phyloP scores from a whole-genome alignment of 2,113 vertebrate species.

The Phaetusa simplex region DNA sequence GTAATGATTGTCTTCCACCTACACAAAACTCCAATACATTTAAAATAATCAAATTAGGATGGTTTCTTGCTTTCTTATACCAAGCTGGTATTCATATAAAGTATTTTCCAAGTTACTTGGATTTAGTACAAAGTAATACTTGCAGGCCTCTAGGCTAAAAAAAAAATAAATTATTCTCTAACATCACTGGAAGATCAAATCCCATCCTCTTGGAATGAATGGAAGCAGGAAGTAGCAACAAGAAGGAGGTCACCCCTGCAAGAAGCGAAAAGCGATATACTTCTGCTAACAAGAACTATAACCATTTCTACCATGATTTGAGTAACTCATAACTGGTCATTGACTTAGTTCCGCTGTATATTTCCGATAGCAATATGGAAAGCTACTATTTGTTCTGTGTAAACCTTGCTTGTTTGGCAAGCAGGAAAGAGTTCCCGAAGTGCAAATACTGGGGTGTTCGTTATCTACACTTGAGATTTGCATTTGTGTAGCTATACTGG shows the following conservation, averaged over 20 bases:
- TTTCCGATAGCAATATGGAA: neutral
- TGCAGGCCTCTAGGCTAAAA: neutral
- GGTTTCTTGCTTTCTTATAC: neutral
- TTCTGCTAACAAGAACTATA: neutral
- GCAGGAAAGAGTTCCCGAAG: neutral
- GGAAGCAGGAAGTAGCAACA: neutral
- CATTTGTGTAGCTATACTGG: neutral
- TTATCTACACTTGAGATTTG: neutral
- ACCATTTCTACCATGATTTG: neutral
- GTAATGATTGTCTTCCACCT: neutral
- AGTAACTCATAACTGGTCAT: neutral
- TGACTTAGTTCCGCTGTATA: neutral
- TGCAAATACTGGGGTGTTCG: neutral
- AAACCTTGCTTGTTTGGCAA: neutral
- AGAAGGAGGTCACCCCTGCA: neutral
- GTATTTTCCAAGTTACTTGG: neutral
- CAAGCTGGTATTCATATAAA: neutral
- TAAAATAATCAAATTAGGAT: conserved; percentile 15
- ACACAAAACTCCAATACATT: neutral
- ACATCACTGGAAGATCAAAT: neutral
- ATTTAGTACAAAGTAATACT: neutral
- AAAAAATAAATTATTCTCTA: neutral
- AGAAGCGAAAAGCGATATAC: neutral
- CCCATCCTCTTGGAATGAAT: neutral
- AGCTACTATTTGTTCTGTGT: neutral